These are phyloP conservation scores for Lagenorhynchus albirostris DNA, from an alignment of 2,113 vertebrate species.

Conservation along the genomic window DNA sequence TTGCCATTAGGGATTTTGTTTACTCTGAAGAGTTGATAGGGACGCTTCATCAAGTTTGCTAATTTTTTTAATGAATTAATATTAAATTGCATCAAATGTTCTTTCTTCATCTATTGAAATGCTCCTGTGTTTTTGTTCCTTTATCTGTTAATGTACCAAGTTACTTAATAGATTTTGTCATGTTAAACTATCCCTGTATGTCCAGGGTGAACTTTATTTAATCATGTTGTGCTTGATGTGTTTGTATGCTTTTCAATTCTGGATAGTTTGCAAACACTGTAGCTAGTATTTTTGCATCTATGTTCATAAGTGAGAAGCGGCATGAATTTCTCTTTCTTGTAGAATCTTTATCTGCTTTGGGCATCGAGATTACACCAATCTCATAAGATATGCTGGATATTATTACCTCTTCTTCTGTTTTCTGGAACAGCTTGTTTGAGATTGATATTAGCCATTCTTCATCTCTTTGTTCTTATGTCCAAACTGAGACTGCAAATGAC, in stretches of 20 bases:
- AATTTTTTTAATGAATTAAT: neutral
- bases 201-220: neutral
- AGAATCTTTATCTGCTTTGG: constrained; percentile 8
- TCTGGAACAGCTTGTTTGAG: neutral
- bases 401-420: neutral
- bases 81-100: constrained; percentile 9
- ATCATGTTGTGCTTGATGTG: neutral
- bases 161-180: neutral
- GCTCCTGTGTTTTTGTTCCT: neutral
- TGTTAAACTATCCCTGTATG: neutral
- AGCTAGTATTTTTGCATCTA: neutral
- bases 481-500: neutral
- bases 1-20: neutral
- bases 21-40: neutral
- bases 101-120: constrained; percentile 11
- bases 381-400: neutral
- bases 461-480: neutral
- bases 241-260: neutral
- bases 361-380: neutral
- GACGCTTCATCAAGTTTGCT: neutral
- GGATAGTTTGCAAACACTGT: neutral
- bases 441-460: neutral
- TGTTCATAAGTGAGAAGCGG: neutral
- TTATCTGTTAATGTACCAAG: neutral
- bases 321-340: neutral